A percentile compares a stretch with the other conserved stretches of the same genome.
phyloP scores from a whole-genome alignment of 2,113 vertebrate species.

The Microcebus tavaratra region DNA sequence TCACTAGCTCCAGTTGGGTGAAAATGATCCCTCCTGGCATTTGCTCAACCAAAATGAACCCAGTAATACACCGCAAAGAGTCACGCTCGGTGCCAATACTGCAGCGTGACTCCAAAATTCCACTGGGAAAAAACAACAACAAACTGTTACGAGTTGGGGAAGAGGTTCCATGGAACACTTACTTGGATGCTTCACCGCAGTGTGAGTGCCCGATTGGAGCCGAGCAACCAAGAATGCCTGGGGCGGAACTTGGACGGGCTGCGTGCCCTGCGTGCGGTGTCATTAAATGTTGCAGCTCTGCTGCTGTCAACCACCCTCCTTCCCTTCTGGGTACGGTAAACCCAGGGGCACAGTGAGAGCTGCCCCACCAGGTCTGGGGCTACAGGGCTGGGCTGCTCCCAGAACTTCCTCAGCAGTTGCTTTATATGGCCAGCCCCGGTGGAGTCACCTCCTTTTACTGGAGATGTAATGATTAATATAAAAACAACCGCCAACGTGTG shows the following conservation, averaged over 20 bases:
- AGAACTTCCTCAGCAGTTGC: background rate
- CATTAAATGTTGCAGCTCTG: background rate
- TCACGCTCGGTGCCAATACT: fast-evolving
- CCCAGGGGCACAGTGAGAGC: background rate
- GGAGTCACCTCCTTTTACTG: background rate
- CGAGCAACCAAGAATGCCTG: background rate
- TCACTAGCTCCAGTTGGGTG: background rate
- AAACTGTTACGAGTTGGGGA: background rate
- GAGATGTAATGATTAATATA: background rate
- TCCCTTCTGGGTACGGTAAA: background rate
- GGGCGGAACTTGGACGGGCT: background rate
- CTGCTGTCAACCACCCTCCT: background rate
- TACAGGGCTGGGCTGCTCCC: background rate
- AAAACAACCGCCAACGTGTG: background rate
- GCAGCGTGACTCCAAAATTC: background rate
- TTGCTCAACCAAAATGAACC: background rate
- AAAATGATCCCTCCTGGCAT: background rate
- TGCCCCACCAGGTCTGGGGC: background rate
- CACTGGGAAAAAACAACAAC: background rate
- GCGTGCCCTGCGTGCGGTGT: too few species aligned
- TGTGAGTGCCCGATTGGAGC: background rate
- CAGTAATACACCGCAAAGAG: background rate
- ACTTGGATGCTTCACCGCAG: background rate
- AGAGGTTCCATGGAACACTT: background rate
- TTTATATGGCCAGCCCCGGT: background rate